Evolutionary conservation across 2,888 invertebrate genomes (phyloP).

Genomic region (Macrosiphum euphorbiae): DNA sequence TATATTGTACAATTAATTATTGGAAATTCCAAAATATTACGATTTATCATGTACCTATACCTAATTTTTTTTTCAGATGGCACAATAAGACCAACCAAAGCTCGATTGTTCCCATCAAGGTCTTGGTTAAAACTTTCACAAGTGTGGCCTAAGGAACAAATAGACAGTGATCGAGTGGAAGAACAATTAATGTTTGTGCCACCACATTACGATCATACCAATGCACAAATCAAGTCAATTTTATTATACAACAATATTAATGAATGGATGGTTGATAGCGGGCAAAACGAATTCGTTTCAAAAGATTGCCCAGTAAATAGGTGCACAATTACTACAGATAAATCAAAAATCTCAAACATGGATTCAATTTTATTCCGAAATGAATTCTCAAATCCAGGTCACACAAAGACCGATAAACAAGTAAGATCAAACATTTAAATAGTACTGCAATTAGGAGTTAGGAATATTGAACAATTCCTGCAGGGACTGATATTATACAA

Average conservation of each 20-base stretch:
- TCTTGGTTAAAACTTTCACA: constrained; percentile 70
- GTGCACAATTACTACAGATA: constrained; percentile 83
- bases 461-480: neutral
- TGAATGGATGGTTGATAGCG: constrained; percentile 81
- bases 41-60: neutral
- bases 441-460: neutral
- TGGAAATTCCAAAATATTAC: neutral
- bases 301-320: constrained; percentile 90
- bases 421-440: constrained; percentile 69
- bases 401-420: constrained; percentile 78
- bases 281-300: constrained; percentile 78
- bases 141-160: constrained; percentile 82
- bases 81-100: neutral
- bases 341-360: constrained; percentile 77
- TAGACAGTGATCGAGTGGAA: constrained; percentile 80
- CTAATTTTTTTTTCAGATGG: neutral
- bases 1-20: neutral
- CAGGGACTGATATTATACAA: neutral
- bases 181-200: constrained; percentile 91
- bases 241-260: constrained; percentile 86
- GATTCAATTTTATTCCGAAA: constrained; percentile 93
- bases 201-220: constrained; percentile 77
- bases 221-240: constrained; percentile 78
- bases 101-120: constrained; percentile 70
- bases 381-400: constrained; percentile 81